Evolutionary conservation across 1,140 invertebrate species (phyloP), one percentile per base, ranked within the genome.

Genomic region (Goniozus legneri): DNA sequence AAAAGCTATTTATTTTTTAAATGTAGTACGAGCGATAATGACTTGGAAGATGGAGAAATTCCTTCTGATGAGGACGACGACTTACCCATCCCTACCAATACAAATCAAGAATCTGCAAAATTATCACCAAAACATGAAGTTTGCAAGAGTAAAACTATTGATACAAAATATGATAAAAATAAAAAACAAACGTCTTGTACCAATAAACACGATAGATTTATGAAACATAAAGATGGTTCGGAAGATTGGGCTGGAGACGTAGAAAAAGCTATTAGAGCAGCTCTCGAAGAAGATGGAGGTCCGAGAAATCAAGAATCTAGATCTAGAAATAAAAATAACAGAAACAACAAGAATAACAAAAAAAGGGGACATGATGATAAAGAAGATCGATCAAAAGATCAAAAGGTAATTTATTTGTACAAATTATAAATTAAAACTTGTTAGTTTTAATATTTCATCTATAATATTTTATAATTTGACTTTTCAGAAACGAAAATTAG

Each of bases 241-340:
- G 86, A 88, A 59, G 87, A 89, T 72, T 88, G 85, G 75, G 86
- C 86, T 31, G 81, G 82, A 18, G 84, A 83, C 67, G 84, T 89
- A 53, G 86, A 89, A 60, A 87, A 87, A 67, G 82, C 85, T 18
- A 83, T 89, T 34, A 82, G 82, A 37, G 84, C 82, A 52, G 85
- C 80, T 3, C 56, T 82, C 44, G 76, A 77, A 3, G 79, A 79
- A 38, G 77, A 81, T 42, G n/a, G n/a, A n/a, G 64, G 66, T 38
- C 52, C 52, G 13, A 70, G 72, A 42, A 62, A 53, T 69, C 83
- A 69, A 78, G 82, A 70, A 71, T 79, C 66, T 66, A 78, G 54
- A 68, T 67, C 51, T 64, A 84, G 60, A 54, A 75, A 52, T 56
- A 78, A 63, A 53, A 76, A 51, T 52, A 76, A 60, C 49, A 73